phyloP scores from a whole-genome alignment of 2,888 invertebrate genomes.

The Cryptocephalus moraei region DNA sequence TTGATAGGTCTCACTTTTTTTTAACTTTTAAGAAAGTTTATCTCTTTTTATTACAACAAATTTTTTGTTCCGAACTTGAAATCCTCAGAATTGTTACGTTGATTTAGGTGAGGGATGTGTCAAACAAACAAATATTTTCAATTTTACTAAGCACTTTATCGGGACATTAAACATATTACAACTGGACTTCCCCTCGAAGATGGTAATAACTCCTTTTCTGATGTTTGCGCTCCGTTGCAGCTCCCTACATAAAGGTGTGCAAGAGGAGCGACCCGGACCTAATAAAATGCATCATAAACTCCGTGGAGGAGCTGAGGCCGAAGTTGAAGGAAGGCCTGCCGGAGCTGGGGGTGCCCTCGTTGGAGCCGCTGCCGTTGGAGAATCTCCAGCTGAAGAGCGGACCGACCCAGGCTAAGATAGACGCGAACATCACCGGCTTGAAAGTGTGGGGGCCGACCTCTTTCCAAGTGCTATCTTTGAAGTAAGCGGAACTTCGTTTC shows the following conservation, averaged over 20 bases:
- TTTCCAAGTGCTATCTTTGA: conserved; percentile 48
- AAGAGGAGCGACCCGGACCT: conserved; percentile 30
- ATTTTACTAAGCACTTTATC: too few relatives aligned
- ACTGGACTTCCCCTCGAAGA: too few relatives aligned
- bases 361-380: conserved; percentile 40
- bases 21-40: too few relatives aligned
- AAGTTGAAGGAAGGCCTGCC: conserved; percentile 37
- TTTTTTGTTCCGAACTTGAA: too few relatives aligned
- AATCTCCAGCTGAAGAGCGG: conserved; percentile 27
- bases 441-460: conserved; percentile 50
- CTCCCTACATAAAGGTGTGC: conserved; percentile 32
- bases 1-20: too few relatives aligned
- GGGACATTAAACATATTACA: too few relatives aligned
- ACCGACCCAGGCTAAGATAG: conserved; percentile 35
- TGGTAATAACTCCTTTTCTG: too few relatives aligned
- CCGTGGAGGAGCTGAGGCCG: conserved; percentile 30
- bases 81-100: too few relatives aligned
- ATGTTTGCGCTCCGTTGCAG: conserved; percentile 18
- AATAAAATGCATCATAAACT: conserved; percentile 32
- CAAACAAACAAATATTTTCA: too few relatives aligned
- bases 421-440: conserved; percentile 50
- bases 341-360: conserved; percentile 44
- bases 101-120: too few relatives aligned
- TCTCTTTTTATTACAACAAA: too few relatives aligned
- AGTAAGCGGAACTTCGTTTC: too few relatives aligned